Base-by-base conservation (phyloP, 2,113 vertebrate genomes). In the Alces alces region DNA sequence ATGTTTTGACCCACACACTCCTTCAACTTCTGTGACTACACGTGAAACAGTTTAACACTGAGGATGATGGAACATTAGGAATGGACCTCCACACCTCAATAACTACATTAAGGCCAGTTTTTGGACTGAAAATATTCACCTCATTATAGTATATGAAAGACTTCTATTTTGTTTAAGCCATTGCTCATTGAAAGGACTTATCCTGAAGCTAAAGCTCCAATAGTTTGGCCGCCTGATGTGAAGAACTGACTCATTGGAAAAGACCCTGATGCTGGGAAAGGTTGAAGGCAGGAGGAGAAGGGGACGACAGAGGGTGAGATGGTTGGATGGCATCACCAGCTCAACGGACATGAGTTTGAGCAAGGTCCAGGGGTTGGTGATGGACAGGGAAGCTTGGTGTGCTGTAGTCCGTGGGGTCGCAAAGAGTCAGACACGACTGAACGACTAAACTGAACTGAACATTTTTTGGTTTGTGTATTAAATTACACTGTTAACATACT, bases 381-480 rank as follows among this genome's bases (percentile, higher is more conserved):
- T 11, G n/a, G 64, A 70, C 19, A 70, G 17, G 64, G 19, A 70
- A 36, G n/a, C 17, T 12, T 70, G 64, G 5, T 10, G n/a, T 36
- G 64, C 64, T 70, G 9, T 23, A 70, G n/a, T 70, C 5, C 0
- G 0, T 70, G n/a, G 4, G 19, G 64, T 23, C 36, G 4, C n/a
- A 36, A 23, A 17, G 64, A 70, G 64, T 36, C n/a, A 36, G 64
- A 70, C 64, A 70, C 3, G 10, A 36, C 64, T 36, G n/a, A 36
- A 10, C 9, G 5, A 36, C 17, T 70, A 36, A 70, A 70, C 9
- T 70, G 64, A 36, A 70, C n/a, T 23, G 64, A 70, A 70, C 64
- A 23, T 23, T 43, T 73, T 25, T 23, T 8, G 12, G 6, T 28
- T 39, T 70, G 13, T 80, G 30, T 73, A 58, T 50, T 70, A 52